These are phyloP conservation scores for Archips crataeganus DNA, from an alignment of 2,888 invertebrate genomes.

Conservation along the genomic window DNA sequence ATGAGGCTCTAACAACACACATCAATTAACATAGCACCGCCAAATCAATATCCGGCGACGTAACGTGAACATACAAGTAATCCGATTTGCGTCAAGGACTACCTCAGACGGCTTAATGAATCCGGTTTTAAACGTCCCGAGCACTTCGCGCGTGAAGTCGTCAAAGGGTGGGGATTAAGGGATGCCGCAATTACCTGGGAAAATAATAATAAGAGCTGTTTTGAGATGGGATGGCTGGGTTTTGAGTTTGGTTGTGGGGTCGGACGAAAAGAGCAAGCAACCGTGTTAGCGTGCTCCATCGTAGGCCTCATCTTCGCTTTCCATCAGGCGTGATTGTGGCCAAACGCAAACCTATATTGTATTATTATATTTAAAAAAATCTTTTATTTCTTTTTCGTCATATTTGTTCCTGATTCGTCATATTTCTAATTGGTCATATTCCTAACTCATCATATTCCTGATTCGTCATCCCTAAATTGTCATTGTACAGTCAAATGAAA, in stretches of 20 bases:
- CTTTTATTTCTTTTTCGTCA: too few species aligned
- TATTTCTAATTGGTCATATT: too few species aligned
- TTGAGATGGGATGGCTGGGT: neutral
- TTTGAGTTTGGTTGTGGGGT: neutral
- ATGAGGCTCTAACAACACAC: neutral
- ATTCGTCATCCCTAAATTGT: too few species aligned
- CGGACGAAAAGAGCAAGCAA: neutral
- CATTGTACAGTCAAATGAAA: too few species aligned
- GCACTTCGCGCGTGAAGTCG: constrained; percentile 17
- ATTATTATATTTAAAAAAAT: too few species aligned
- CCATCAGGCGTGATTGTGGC: too few species aligned
- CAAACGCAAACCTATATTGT: too few species aligned
- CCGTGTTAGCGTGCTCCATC: too few species aligned
- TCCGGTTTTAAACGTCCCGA: constrained; percentile 14
- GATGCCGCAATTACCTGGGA: constrained; percentile 12
- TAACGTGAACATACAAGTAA: neutral
- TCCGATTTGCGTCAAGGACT: constrained; percentile 19
- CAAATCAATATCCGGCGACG: constrained; percentile 5
- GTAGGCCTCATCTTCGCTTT: too few species aligned
- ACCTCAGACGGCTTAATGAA: constrained; percentile 20
- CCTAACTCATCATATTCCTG: too few species aligned
- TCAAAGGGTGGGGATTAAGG: constrained; percentile 19
- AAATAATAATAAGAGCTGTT: neutral
- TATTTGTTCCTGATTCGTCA: too few species aligned
- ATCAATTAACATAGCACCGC: constrained; percentile 1